Conservation (phyloP, 2,888 invertebrate genomes). For the Megalurothrips usitatus region DNA sequence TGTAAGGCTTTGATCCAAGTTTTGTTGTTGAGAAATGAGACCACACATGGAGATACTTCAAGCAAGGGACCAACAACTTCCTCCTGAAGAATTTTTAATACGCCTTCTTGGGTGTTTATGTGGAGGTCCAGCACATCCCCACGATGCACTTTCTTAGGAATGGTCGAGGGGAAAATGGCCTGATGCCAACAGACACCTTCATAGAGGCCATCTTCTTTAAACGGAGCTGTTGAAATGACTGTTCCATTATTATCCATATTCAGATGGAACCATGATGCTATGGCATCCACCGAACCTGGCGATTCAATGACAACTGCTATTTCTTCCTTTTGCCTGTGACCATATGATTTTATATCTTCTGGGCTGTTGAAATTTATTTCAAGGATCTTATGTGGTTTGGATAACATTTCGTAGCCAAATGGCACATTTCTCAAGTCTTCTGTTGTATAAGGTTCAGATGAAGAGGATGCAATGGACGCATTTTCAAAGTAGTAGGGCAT, state of each 20-base stretch:
- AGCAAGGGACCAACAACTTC: neutral
- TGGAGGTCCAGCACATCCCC: neutral
- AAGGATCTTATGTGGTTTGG: constrained; percentile 54
- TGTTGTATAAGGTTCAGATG: constrained; percentile 60
- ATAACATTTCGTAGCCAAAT: constrained; percentile 55
- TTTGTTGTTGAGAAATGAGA: neutral
- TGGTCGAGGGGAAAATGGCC: constrained; percentile 58
- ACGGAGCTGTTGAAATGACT: constrained; percentile 48
- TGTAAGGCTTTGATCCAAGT: neutral
- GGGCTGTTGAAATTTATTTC: constrained; percentile 60
- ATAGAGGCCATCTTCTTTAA: constrained; percentile 33
- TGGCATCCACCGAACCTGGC: constrained; percentile 57
- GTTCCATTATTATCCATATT: constrained; percentile 58
- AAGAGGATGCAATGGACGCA: neutral
- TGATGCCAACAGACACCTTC: constrained; percentile 66
- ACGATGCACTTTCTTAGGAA: neutral
- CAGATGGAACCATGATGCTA: constrained; percentile 70
- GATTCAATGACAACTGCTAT: constrained; percentile 44
- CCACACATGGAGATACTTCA: neutral
- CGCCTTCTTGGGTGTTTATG: neutral
- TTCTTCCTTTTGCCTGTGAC: constrained; percentile 41
- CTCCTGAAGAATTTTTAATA: neutral
- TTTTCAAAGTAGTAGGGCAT: constrained; percentile 32
- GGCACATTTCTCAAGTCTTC: constrained; percentile 57
- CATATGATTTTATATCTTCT: constrained; percentile 48